Evolutionary conservation across 30 jellyfish, hydroid and myxozoan genomes (phyloP), one percentile per base, ranked within the genome.

Genomic region (Hydractinia echinata): DNA sequence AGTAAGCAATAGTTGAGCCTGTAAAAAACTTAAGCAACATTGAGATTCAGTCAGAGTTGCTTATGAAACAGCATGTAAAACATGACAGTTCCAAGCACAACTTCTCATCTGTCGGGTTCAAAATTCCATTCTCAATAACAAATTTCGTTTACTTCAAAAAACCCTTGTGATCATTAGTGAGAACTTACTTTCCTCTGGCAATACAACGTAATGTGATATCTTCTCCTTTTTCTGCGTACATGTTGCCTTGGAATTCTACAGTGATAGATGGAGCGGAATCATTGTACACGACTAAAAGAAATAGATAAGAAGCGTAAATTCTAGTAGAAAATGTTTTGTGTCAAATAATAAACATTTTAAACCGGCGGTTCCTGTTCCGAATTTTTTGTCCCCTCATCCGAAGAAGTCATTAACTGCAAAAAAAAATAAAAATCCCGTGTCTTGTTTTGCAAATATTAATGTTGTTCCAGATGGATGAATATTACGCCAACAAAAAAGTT

Each of bases 181-280:
- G 69, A 19, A 20, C 83, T 2, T 74, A 74, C 83, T 74, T 74
- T n/a, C 83, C 83, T 44, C 51, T 74, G 4, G 83, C 83, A 8
- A 50, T 44, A 50, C 83, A 74, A 3, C 15, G 15, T 16, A 74
- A 30, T 13, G 83, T 74, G 4, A 74, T 58, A n/a, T 52, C 61
- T 74, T 52, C 68, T 48, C 14, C 67, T 50, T 74, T 54, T n/a
- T 30, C 39, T 14, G 83, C 83, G 39, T 49, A 74, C 11, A 58
- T 55, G 21, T 49, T 20, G 6, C 67, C 51, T 11, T 53, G 67
- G 4, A 74, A 58, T 6, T 74, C 51, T 14, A 30, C 30, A 7
- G 21, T 54, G 18, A 74, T 30, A 5, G 49, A 4, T 20, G 83
- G 83, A 11, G 7, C 51, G 62, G 30, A 5, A 5, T 74, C 83